Percentiles rank a stretch among this genome's conserved stretches.
phyloP scores from a whole-genome alignment of 1,140 invertebrate genomes.

The Cephus cinctus region DNA sequence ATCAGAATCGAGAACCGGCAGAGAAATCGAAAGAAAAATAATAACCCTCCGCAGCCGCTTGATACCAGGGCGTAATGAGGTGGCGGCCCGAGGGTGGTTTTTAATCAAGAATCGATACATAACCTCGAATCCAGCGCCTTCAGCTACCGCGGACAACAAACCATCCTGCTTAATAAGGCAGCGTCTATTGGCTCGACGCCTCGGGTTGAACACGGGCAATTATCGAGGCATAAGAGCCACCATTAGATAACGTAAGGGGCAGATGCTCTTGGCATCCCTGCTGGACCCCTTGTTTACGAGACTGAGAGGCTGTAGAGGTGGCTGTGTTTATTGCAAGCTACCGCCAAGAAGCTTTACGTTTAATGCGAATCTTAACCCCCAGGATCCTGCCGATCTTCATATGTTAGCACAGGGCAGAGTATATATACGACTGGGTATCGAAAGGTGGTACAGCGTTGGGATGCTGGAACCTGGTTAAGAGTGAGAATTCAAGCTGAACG shows the following conservation, averaged over 20 bases:
- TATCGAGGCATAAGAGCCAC: slow-evolving; percentile 43
- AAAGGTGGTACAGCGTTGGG: too few species aligned
- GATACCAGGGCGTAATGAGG: slow-evolving; percentile 50
- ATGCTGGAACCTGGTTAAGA: too few species aligned
- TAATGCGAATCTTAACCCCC: too few species aligned
- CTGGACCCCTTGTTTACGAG: slow-evolving; percentile 28
- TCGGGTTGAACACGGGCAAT: slow-evolving; percentile 45
- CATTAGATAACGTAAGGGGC: slow-evolving; percentile 55
- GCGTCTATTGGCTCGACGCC: slow-evolving; percentile 38
- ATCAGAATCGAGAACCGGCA: too few species aligned
- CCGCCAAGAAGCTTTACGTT: too few species aligned
- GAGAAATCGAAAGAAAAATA: background rate
- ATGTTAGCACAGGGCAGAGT: too few species aligned
- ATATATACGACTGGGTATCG: too few species aligned
- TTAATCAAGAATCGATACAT: slow-evolving; percentile 51
- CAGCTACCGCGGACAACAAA: slow-evolving; percentile 36
- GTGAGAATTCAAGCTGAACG: too few species aligned
- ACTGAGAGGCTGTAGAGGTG: too few species aligned
- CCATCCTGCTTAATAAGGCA: slow-evolving; percentile 43
- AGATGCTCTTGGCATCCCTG: slow-evolving; percentile 32
- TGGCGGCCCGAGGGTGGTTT: slow-evolving; percentile 42
- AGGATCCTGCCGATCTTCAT: too few species aligned
- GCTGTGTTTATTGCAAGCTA: too few species aligned
- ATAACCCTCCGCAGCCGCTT: slow-evolving; percentile 5
- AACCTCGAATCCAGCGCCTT: slow-evolving; percentile 33